A percentile compares a stretch with the other conserved stretches of the same genome.
phyloP scores from a whole-genome alignment of 2,888 invertebrate genomes.

The Pachycephus smyrnensis region DNA sequence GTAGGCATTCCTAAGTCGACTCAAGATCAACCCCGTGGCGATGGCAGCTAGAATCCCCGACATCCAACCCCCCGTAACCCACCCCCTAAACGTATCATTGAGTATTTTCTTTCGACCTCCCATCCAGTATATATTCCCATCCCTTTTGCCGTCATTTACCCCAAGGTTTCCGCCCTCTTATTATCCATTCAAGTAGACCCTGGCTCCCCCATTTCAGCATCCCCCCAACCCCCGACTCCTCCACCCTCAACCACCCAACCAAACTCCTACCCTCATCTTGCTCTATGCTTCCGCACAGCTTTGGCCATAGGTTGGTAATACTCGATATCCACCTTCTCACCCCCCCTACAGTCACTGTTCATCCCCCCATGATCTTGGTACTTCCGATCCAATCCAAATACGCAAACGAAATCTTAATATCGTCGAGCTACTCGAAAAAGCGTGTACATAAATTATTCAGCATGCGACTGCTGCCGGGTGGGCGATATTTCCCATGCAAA shows the following conservation, averaged over 20 bases:
- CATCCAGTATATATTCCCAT: constrained; percentile 1
- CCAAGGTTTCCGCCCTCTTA: constrained; percentile 19
- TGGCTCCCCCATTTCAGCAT: constrained; percentile 5
- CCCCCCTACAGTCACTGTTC: not conserved
- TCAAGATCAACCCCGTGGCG: not conserved
- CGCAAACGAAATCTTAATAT: constrained; percentile 6
- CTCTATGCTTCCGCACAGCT: no score
- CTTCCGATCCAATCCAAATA: constrained; percentile 5
- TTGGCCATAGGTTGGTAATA: no score
- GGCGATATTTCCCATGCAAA: not conserved
- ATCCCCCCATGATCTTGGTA: not conserved
- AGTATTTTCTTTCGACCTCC: not conserved
- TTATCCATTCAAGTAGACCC: constrained; percentile 21
- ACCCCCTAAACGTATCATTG: not conserved
- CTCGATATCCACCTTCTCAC: not conserved
- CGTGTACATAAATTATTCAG: constrained; percentile 5
- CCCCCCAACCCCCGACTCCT: no score
- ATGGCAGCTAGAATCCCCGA: not conserved
- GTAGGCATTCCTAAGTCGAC: no score
- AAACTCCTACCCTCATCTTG: no score
- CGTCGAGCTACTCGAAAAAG: not conserved
- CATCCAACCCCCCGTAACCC: not conserved
- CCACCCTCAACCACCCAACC: no score
- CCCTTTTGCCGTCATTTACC: constrained; percentile 20
- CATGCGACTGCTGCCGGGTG: not conserved